Conservation (phyloP, 2,797 vertebrate species). For the Chromobotia macracanthus region DNA sequence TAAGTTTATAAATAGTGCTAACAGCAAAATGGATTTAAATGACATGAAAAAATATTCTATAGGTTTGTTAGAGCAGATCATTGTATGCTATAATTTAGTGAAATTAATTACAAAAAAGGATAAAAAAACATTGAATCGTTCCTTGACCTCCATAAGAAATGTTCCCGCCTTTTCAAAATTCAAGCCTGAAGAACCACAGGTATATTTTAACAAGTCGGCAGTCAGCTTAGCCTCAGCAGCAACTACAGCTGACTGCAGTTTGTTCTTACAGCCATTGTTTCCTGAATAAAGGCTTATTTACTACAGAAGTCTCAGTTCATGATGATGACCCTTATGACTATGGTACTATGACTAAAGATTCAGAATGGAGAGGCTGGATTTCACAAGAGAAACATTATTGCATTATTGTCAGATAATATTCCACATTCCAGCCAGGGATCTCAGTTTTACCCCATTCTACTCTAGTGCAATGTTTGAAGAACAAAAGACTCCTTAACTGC, state of each 20-base stretch:
- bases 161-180: background rate
- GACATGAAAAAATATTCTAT: background rate
- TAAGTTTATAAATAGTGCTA: slow-evolving; percentile 67
- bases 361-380: background rate
- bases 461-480: background rate
- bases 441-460: no score
- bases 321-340: background rate
- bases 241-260: background rate
- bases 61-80: background rate
- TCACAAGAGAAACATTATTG: slow-evolving; percentile 1
- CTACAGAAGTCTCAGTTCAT: background rate
- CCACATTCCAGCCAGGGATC: background rate
- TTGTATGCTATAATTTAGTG: background rate
- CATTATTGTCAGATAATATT: background rate
- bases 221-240: background rate
- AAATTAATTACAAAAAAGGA: background rate
- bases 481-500: background rate
- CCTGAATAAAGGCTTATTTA: background rate
- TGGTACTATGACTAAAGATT: no score
- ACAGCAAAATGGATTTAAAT: slow-evolving; percentile 62
- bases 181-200: background rate
- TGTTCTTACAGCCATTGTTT: background rate
- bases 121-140: background rate
- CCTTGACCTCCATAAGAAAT: background rate
- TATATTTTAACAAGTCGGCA: background rate